Percentiles rank a stretch among this genome's conserved stretches.
Evolutionary conservation across 2,888 invertebrate species (phyloP).

Genomic region (Anoplius nigerrimus): DNA sequence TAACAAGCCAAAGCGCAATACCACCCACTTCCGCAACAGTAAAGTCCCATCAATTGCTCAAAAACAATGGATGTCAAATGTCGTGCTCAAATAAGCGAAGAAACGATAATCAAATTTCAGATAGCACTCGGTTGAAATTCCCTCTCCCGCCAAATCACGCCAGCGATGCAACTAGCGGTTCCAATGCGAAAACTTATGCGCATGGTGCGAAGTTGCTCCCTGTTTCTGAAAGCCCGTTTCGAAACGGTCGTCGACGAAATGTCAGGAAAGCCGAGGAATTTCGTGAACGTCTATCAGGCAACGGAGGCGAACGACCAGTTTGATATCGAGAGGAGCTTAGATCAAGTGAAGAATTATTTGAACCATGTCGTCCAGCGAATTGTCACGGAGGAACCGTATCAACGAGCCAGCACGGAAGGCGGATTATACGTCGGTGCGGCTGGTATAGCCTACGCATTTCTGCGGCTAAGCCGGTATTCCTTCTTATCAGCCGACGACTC

Average conservation of each 20-base stretch:
- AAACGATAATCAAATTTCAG: too few species aligned
- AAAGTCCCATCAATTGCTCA: too few species aligned
- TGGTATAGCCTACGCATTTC: slow-evolving; percentile 52
- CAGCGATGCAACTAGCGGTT: too few species aligned
- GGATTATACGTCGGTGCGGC: slow-evolving; percentile 54
- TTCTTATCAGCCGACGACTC: slow-evolving; percentile 19
- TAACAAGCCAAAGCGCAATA: neutral
- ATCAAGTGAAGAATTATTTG: slow-evolving; percentile 33
- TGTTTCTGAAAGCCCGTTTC: too few species aligned
- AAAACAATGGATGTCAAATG: too few species aligned
- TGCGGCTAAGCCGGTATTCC: slow-evolving; percentile 33
- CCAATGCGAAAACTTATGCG: too few species aligned
- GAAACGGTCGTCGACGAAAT: neutral
- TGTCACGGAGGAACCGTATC: slow-evolving; percentile 65
- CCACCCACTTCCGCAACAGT: too few species aligned
- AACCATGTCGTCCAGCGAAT: slow-evolving; percentile 62
- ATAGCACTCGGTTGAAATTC: too few species aligned
- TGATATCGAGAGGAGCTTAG: slow-evolving; percentile 27
- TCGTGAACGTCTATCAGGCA: neutral
- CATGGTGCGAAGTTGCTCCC: too few species aligned
- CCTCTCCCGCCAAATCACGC: too few species aligned
- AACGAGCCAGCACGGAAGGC: slow-evolving; percentile 78
- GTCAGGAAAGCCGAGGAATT: neutral
- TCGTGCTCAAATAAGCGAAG: too few species aligned
- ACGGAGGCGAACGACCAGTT: neutral